Percentiles rank a stretch among this genome's conserved stretches.
phyloP scores from a whole-genome alignment of 1,140 invertebrate genomes.

The Stegodyphus mimosarum region DNA sequence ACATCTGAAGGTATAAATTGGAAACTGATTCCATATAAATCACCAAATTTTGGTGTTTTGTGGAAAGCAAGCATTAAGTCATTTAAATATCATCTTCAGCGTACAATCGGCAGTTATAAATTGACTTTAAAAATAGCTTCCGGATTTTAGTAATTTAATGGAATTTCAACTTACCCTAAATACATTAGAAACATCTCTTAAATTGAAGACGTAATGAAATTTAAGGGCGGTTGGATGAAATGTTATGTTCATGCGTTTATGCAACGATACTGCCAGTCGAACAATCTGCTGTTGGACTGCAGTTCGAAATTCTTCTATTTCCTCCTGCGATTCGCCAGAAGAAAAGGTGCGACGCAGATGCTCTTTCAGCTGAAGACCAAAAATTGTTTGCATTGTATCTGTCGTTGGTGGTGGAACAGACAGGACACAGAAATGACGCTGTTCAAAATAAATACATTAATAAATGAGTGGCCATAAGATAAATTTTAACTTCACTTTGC shows the following conservation, averaged over 20 bases:
- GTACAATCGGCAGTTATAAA: no score
- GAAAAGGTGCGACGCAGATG: constrained; percentile 78
- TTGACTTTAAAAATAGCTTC: no score
- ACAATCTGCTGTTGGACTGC: constrained; percentile 69
- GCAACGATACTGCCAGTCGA: constrained; percentile 82
- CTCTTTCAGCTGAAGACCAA: constrained; percentile 86
- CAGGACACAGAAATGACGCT: constrained; percentile 92
- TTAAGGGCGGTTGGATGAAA: constrained; percentile 95
- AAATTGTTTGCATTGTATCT: constrained; percentile 89
- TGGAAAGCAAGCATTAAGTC: no score
- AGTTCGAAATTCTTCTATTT: constrained; percentile 25
- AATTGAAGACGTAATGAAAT: constrained; percentile 97
- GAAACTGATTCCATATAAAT: no score
- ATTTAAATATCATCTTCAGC: no score
- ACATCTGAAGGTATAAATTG: no score
- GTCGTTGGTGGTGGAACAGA: constrained; percentile 90
- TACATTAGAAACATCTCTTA: constrained; percentile 91
- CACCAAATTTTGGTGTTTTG: no score
- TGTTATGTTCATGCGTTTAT: constrained; percentile 84
- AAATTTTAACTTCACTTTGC: neutral
- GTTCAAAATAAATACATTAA: constrained; percentile 39
- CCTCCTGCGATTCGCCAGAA: constrained; percentile 4
- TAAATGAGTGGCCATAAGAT: neutral
- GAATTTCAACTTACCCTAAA: constrained; percentile 69
- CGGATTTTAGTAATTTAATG: no score